A percentile compares a stretch with the other conserved stretches of the same genome.
Evolutionary conservation across 2,888 invertebrate genomes (phyloP).

Genomic region (Mechanitis mazaeus): DNA sequence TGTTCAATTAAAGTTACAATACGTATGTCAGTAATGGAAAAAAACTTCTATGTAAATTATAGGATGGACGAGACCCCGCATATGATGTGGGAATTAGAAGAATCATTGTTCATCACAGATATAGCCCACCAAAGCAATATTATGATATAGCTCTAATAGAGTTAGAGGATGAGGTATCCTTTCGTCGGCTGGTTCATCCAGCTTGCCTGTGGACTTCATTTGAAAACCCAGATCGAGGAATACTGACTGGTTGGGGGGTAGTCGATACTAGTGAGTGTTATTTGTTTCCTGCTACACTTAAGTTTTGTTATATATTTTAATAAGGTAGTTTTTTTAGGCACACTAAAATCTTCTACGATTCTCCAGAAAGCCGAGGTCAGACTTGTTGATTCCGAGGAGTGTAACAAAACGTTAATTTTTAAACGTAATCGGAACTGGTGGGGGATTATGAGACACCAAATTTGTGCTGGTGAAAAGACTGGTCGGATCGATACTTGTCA

Average conservation of each 20-base stretch:
- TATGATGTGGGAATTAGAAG: slow-evolving; percentile 40
- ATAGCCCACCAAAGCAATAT: slow-evolving; percentile 47
- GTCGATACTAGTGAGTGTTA: slow-evolving; percentile 31
- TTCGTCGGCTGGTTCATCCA: slow-evolving; percentile 33
- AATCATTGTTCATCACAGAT: slow-evolving; percentile 46
- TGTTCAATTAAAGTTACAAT: no score
- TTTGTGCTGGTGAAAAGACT: slow-evolving; percentile 34
- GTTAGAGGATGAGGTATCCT: slow-evolving; percentile 36
- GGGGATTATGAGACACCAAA: slow-evolving; percentile 31
- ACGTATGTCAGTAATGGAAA: no score
- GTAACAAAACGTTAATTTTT: slow-evolving; percentile 23
- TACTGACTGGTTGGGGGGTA: slow-evolving; percentile 38
- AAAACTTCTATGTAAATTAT: no score
- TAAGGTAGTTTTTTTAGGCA: slow-evolving; percentile 7
- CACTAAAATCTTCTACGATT: slow-evolving; percentile 12
- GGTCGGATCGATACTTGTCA: slow-evolving; percentile 37
- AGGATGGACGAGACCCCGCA: no score
- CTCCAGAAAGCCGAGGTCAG: slow-evolving; percentile 31
- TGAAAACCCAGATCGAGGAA: slow-evolving; percentile 24
- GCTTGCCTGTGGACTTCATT: slow-evolving; percentile 34
- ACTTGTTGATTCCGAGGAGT: slow-evolving; percentile 27
- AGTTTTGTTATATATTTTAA: neutral
- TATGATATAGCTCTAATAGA: slow-evolving; percentile 55
- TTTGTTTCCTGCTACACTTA: neutral
- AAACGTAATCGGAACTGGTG: slow-evolving; percentile 29